Evolutionary conservation across 2,797 vertebrate genomes (phyloP).

Genomic region (Dromococcyx pavoninus): DNA sequence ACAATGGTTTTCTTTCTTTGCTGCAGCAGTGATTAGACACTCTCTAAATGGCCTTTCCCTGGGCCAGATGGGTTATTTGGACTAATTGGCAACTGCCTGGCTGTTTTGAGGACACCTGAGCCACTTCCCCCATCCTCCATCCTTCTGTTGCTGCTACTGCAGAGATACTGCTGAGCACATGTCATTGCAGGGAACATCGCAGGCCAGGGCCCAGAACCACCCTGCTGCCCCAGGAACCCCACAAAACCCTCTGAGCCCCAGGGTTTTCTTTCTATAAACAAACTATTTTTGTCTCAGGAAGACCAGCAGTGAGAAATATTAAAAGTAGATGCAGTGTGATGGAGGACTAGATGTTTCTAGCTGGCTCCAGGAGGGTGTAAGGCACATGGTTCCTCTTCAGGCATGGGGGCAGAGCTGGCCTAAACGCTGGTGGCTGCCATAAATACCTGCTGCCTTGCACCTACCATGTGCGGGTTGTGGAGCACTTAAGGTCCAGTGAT

Average conservation of each 20-base stretch:
- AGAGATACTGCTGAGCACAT: background rate
- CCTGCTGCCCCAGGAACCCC: background rate
- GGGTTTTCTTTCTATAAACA: background rate
- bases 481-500: background rate
- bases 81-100: background rate
- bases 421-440: background rate
- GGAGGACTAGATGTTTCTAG: background rate
- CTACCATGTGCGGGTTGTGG: fast-evolving
- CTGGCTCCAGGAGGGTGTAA: background rate
- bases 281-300: background rate
- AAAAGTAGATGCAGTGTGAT: background rate
- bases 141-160: slow-evolving; percentile 23
- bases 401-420: fast-evolving
- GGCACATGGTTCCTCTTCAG: background rate
- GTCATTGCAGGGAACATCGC: background rate
- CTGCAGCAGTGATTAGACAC: background rate
- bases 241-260: background rate
- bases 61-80: slow-evolving; percentile 44
- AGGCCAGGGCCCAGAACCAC: background rate
- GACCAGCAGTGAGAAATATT: background rate
- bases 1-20: background rate
- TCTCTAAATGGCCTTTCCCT: slow-evolving; percentile 15
- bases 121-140: slow-evolving; percentile 2
- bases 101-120: slow-evolving; percentile 24
- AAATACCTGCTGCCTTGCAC: background rate